Percentiles rank a stretch among this genome's conserved stretches.
phyloP scores from a whole-genome alignment of 2,888 invertebrate species.

The Zaprionus obscuricornis region DNA sequence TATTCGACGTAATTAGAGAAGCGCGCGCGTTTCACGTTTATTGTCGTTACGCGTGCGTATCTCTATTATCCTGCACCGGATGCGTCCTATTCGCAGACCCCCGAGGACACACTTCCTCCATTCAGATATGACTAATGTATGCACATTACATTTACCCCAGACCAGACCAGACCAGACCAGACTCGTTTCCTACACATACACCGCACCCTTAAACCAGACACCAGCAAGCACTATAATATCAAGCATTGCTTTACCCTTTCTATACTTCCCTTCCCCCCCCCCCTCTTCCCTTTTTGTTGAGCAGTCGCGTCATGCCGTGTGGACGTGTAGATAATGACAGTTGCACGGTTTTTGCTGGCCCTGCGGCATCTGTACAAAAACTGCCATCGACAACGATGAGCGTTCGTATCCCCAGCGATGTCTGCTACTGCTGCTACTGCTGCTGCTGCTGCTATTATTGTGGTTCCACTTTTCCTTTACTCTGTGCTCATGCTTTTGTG shows the following conservation, averaged over 20 bases:
- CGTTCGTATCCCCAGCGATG: constrained; percentile 4
- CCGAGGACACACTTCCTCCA: constrained; percentile 46
- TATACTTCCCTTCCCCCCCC: background rate
- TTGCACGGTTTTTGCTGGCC: constrained; percentile 39
- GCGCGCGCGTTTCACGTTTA: constrained; percentile 51
- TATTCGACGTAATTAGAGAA: constrained; percentile 61
- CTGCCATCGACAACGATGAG: constrained; percentile 25
- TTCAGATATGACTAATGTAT: constrained; percentile 73
- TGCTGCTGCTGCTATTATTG: no score
- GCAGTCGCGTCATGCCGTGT: background rate
- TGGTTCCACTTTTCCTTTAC: no score
- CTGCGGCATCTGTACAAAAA: constrained; percentile 45
- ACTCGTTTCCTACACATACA: background rate
- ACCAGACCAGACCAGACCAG: constrained; percentile 28
- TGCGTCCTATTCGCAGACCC: constrained; percentile 34
- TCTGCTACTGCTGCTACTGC: background rate
- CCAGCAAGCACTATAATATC: no score
- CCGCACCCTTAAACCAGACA: no score
- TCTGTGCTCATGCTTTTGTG: background rate
- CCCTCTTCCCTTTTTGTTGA: background rate
- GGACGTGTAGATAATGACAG: constrained; percentile 61
- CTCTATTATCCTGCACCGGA: constrained; percentile 55
- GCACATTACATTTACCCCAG: constrained; percentile 51
- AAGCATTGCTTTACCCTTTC: no score
- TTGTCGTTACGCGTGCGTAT: constrained; percentile 66